Base-by-base conservation (phyloP, 2,113 vertebrate genomes). In the Otis tarda region DNA sequence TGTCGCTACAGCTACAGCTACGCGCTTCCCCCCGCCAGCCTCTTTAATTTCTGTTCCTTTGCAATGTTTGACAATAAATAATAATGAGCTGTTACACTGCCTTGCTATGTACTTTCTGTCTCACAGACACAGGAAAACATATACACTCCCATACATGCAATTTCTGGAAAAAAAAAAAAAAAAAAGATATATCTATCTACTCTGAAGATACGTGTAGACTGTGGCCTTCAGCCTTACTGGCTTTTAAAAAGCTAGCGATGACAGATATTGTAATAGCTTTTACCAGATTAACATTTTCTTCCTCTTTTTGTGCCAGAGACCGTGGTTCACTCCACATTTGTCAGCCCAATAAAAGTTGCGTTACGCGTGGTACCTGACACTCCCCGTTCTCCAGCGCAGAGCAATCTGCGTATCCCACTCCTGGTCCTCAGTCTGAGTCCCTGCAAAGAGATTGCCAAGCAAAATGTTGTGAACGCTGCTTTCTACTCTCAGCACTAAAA, bases 21-120 rank as follows among this genome's bases (percentile, higher is more conserved):
- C 95, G 94, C 14, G 0, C 71, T 90, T 67, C 69, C n/a, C n/a
- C 18, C 57, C 57, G 22, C 45, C 50, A 52, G 43, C 64, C 89
- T 92, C 87, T 96, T 94, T 94, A 90, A 97, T 96, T 97, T 94
- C 95, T 95, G 87, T 89, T 95, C 59, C 82, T 81, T 76, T 83
- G 53, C 83, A 74, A 49, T 23, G 47, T 43, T 83, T 5, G 18
- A 86, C 25, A 65, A 90, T 93, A 94, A 97, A 96, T 55, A 88
- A 79, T 65, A 96, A 96, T 43, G 70, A 97, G 41, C 41, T 70
- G 87, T 96, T 68, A 68, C 81, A 50, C 85, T 97, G 61, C 56
- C 68, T 90, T 52, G 3, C 56, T 80, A 59, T 69, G 57, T 59
- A 67, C 73, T 83, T 45, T 30, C 41, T 33, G 23, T 75, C 60